A percentile compares a stretch with the other conserved stretches of the same genome.
phyloP scores from a whole-genome alignment of 2,888 invertebrate species.

The Allolobophora icterica region DNA sequence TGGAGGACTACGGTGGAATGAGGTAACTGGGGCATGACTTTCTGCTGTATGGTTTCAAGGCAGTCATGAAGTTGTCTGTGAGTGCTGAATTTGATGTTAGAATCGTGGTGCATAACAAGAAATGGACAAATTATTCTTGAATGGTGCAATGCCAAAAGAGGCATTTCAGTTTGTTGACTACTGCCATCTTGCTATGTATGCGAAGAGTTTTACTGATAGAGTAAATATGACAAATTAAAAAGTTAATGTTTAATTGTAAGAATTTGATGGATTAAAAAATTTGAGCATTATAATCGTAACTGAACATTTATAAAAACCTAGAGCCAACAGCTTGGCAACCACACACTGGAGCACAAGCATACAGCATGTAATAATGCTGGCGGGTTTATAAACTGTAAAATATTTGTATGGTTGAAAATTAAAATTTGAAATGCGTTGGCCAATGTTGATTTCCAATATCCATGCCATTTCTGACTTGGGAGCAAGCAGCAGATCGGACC shows the following conservation, averaged over 20 bases:
- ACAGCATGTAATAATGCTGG: no score
- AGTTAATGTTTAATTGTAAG: no score
- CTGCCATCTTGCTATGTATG: no score
- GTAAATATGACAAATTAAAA: no score
- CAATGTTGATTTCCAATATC: neutral
- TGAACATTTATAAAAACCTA: no score
- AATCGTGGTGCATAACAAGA: neutral
- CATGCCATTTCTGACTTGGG: neutral
- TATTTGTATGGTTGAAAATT: neutral
- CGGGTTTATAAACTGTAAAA: neutral
- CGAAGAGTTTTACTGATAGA: no score
- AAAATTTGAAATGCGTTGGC: neutral
- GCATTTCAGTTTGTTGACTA: neutral
- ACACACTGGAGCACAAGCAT: no score
- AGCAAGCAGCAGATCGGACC: neutral
- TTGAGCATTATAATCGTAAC: no score
- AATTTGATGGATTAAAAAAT: no score
- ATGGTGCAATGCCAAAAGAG: neutral
- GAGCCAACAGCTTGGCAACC: no score
- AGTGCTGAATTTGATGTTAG: neutral
- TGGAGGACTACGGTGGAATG: slow-evolving; percentile 83
- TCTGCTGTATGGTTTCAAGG: neutral
- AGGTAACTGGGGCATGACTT: slow-evolving; percentile 67
- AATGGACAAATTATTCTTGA: neutral
- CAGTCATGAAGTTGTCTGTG: neutral